Evolutionary conservation across 2,113 vertebrate genomes (phyloP).

Genomic region (Haemorhous mexicanus): DNA sequence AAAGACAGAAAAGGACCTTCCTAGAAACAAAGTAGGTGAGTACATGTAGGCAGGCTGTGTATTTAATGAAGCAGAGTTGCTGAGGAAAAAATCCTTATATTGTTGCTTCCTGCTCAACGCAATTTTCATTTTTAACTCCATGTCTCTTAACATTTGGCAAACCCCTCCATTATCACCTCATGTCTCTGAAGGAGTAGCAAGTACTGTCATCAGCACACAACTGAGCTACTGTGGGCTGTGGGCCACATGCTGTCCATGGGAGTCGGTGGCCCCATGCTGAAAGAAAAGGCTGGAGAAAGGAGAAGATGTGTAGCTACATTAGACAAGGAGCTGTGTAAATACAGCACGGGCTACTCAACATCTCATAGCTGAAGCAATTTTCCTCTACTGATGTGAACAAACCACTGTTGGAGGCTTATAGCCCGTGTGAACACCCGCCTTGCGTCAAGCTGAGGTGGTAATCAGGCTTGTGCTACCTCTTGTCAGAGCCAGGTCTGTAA

Average conservation of each 20-base stretch:
- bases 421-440: background rate
- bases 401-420: background rate
- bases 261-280: accelerated
- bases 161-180: background rate
- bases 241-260: background rate
- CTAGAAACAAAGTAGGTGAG: background rate
- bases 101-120: background rate
- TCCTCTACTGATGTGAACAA: background rate
- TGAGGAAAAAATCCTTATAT: background rate
- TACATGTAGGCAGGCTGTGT: background rate
- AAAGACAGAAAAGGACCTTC: background rate
- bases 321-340: background rate
- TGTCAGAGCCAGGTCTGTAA: background rate
- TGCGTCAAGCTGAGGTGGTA: background rate
- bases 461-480: background rate
- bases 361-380: background rate
- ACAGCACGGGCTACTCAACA: background rate
- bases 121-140: background rate
- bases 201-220: background rate
- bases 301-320: background rate
- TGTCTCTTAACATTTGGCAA: background rate
- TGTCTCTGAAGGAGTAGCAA: background rate
- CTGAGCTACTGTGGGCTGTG: background rate
- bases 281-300: background rate
- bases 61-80: background rate